Conservation (phyloP, 2,888 invertebrate genomes). For the Eupithecia insigniata region DNA sequence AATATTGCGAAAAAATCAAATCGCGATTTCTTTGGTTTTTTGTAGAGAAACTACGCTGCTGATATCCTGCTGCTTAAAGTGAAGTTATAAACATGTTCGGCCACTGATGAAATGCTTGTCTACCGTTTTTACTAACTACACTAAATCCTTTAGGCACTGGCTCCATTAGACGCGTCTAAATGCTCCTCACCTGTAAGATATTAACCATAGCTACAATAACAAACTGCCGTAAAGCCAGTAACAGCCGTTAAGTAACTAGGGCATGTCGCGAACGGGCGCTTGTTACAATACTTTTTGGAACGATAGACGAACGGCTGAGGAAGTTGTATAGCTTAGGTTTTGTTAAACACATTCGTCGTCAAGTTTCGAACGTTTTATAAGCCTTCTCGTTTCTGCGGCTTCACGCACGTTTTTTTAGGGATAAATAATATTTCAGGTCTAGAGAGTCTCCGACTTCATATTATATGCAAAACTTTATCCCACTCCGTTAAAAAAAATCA, state of each 20-base stretch:
- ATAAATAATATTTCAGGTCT: too few relatives aligned
- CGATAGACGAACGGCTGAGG: constrained; percentile 6
- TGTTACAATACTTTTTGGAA: constrained; percentile 12
- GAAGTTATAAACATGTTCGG: too few relatives aligned
- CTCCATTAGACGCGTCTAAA: background rate
- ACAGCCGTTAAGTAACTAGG: constrained; percentile 15
- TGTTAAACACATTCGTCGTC: background rate
- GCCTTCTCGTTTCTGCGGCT: background rate
- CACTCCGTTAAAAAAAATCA: too few relatives aligned
- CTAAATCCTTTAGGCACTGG: background rate
- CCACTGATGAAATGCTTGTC: too few relatives aligned
- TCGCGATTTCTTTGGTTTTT: too few relatives aligned
- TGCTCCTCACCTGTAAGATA: constrained; percentile 20
- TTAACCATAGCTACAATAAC: constrained; percentile 20
- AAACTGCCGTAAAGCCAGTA: constrained; percentile 20
- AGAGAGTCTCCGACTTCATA: too few relatives aligned
- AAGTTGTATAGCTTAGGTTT: background rate
- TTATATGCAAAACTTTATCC: too few relatives aligned
- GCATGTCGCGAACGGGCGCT: constrained; percentile 10
- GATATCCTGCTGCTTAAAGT: too few relatives aligned
- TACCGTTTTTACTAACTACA: background rate
- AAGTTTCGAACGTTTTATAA: background rate
- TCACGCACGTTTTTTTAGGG: too few relatives aligned
- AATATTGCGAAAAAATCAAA: too few relatives aligned
- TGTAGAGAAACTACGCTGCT: too few relatives aligned